Conservation (phyloP, 2,113 vertebrate species). For the Pleuronectes platessa region DNA sequence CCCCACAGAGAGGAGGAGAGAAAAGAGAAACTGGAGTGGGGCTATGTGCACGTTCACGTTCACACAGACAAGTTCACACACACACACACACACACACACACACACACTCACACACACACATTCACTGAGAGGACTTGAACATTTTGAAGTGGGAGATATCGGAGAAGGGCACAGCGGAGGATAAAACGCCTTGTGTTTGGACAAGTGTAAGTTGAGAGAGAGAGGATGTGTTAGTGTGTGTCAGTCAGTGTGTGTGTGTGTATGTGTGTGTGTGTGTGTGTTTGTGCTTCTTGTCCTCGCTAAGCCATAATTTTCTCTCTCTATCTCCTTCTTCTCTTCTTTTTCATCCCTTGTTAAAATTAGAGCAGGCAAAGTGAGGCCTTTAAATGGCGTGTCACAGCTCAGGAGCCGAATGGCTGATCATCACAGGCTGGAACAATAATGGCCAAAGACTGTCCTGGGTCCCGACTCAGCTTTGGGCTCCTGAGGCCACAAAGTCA, state of each 20-base stretch:
- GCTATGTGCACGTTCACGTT: neutral
- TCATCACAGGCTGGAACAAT: conserved; percentile 59
- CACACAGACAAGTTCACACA: conserved; percentile 6
- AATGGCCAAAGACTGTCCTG: conserved; percentile 52
- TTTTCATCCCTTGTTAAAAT: conserved; percentile 57
- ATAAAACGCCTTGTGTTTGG: conserved; percentile 64
- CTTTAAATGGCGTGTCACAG: conserved; percentile 45
- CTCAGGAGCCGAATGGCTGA: conserved; percentile 63
- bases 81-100: conserved; percentile 12
- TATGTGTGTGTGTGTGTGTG: neutral
- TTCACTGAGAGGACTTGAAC: neutral
- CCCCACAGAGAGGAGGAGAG: conserved; percentile 28
- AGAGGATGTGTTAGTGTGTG: no score
- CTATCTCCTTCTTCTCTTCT: conserved; percentile 35
- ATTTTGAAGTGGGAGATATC: conserved; percentile 60
- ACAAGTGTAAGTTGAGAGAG: conserved; percentile 53
- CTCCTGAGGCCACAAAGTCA: conserved; percentile 26
- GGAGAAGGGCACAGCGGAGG: conserved; percentile 53
- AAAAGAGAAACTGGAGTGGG: conserved; percentile 18
- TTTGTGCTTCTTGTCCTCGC: conserved; percentile 35
- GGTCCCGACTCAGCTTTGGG: conserved; percentile 39
- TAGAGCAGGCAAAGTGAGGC: conserved; percentile 37
- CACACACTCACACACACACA: neutral
- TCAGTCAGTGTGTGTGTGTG: no score
- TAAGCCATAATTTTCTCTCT: conserved; percentile 53